A percentile compares a stretch with the other conserved stretches of the same genome.
Evolutionary conservation across 2,888 invertebrate species (phyloP).

Genomic region (Tethea ocularis): DNA sequence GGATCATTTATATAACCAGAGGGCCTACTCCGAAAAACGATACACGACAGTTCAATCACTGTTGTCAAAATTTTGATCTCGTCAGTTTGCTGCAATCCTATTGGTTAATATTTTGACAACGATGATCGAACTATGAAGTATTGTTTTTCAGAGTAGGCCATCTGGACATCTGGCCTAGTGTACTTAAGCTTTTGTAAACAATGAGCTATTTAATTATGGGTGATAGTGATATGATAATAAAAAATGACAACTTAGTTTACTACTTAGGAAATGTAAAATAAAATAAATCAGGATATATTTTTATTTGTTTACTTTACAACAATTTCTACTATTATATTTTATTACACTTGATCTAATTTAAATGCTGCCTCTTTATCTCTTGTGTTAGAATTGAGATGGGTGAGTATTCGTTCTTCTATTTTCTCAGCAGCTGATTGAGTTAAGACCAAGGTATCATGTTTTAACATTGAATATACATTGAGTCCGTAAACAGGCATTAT

Average conservation of each 20-base stretch:
- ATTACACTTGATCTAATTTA: conserved; percentile 85
- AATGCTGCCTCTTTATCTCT: conserved; percentile 74
- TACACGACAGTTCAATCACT: too few species aligned
- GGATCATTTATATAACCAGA: too few species aligned
- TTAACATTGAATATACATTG: conserved; percentile 98
- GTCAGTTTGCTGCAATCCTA: too few species aligned
- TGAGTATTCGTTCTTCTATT: conserved; percentile 91
- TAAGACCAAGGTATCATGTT: conserved; percentile 96
- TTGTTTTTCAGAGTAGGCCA: too few species aligned
- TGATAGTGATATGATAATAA: neutral
- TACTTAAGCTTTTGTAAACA: neutral
- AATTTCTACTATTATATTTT: conserved; percentile 15
- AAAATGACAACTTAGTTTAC: neutral
- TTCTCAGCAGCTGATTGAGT: conserved; percentile 92
- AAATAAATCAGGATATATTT: conserved; percentile 12
- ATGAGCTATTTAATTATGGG: neutral
- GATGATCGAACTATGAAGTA: too few species aligned
- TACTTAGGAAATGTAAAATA: neutral
- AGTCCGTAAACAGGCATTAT: conserved; percentile 98
- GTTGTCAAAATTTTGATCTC: too few species aligned
- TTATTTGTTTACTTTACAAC: conserved; percentile 16
- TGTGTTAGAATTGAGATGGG: conserved; percentile 86
- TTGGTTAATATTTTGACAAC: too few species aligned
- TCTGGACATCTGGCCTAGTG: neutral
- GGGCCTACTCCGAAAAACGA: too few species aligned